Conservation (phyloP, 2,113 vertebrate genomes). For the Toxotes jaculatrix region DNA sequence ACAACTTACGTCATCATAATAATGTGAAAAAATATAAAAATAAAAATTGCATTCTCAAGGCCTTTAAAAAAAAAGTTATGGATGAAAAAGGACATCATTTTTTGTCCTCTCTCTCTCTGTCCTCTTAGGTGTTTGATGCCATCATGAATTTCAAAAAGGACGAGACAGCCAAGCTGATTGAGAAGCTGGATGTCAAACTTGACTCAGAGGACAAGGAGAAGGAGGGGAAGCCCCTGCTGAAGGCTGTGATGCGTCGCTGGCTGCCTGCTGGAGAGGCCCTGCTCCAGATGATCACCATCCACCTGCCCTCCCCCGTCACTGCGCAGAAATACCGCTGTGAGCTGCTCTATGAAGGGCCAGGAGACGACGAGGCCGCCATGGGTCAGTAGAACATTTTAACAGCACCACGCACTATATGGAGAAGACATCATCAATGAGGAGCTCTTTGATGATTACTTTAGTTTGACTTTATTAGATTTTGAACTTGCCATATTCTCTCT, state of each 20-base stretch:
- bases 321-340: slow-evolving; percentile 97
- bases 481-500: neutral
- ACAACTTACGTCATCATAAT: neutral
- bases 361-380: slow-evolving; percentile 95
- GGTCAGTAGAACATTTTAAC: slow-evolving; percentile 79
- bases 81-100: neutral
- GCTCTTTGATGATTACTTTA: no score
- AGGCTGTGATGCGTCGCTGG: slow-evolving; percentile 98
- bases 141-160: slow-evolving; percentile 97
- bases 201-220: slow-evolving; percentile 93
- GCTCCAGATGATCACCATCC: slow-evolving; percentile 99
- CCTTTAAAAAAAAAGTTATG: neutral
- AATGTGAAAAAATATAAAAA: neutral
- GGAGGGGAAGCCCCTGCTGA: slow-evolving; percentile 93
- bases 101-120: neutral
- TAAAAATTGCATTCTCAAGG: neutral
- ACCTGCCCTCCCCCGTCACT: slow-evolving; percentile 95
- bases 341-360: slow-evolving; percentile 95
- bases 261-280: slow-evolving; percentile 94
- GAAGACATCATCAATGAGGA: neutral
- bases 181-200: slow-evolving; percentile 94
- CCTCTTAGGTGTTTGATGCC: slow-evolving; percentile 90
- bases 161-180: slow-evolving; percentile 91
- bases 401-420: neutral
- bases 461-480: neutral